Evolutionary conservation across 2,797 vertebrate species (phyloP).

Genomic region (Chloroceryle inda): DNA sequence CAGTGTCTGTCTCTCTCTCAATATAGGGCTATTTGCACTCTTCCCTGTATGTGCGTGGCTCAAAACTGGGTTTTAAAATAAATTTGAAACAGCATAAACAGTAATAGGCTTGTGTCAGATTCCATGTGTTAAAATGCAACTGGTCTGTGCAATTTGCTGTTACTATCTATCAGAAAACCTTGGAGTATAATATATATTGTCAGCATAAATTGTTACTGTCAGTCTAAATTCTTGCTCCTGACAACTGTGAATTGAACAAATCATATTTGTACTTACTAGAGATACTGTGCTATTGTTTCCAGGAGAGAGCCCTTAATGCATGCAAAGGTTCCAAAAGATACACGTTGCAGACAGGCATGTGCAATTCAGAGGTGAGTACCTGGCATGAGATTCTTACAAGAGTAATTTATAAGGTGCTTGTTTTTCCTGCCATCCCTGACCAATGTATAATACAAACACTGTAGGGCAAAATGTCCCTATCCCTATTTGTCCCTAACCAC

Average conservation of each 20-base stretch:
- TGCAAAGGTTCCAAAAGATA: slow-evolving; percentile 51
- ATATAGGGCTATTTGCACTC: neutral
- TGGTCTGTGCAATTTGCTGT: neutral
- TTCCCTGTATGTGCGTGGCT: neutral
- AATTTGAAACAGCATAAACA: neutral
- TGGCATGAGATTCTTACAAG: neutral
- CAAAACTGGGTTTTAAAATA: neutral
- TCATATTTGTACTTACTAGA: neutral
- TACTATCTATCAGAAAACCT: rapidly evolving
- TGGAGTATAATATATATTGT: neutral
- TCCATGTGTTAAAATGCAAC: neutral
- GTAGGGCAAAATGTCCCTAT: neutral
- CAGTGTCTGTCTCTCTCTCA: neutral
- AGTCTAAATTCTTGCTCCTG: neutral
- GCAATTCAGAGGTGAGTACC: slow-evolving; percentile 54
- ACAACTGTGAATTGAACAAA: neutral
- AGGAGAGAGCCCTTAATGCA: slow-evolving; percentile 65
- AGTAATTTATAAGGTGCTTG: neutral
- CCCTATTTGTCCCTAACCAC: neutral
- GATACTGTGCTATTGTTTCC: neutral
- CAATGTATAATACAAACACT: neutral
- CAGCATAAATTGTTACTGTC: neutral
- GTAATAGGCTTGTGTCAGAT: neutral
- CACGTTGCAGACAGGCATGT: neutral
- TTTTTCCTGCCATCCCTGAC: neutral